Conservation (phyloP, 2,888 invertebrate genomes). For the Caenorhabditis japonica region DNA sequence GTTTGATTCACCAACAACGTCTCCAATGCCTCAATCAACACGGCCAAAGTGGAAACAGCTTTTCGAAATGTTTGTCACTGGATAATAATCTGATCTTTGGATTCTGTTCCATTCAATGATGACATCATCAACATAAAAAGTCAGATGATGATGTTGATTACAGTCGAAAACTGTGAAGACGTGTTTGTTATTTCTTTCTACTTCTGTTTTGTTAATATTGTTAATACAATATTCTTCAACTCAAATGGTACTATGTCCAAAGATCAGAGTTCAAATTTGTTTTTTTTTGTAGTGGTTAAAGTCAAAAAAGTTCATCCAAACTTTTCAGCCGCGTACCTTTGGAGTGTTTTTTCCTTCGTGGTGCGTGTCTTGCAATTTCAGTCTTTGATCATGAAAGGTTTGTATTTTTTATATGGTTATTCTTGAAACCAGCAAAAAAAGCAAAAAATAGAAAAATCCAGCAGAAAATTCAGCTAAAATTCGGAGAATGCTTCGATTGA, state of each 20-base stretch:
- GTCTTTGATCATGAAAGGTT: constrained; percentile 71
- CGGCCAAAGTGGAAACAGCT: constrained; percentile 66
- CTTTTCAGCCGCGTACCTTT: constrained; percentile 64
- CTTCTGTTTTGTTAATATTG: too few species aligned
- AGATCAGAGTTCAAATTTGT: constrained; percentile 5
- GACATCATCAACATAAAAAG: constrained; percentile 11
- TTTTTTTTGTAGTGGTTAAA: too few species aligned
- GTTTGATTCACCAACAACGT: constrained; percentile 65
- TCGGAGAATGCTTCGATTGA: too few species aligned
- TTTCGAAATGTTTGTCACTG: constrained; percentile 60
- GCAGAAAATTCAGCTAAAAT: too few species aligned
- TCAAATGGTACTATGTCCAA: constrained; percentile 7
- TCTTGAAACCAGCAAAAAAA: too few species aligned
- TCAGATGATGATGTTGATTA: constrained; percentile 6
- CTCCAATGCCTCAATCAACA: constrained; percentile 64
- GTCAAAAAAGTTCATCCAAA: neutral
- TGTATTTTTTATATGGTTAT: too few species aligned
- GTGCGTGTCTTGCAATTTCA: constrained; percentile 66
- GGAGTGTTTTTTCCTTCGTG: constrained; percentile 68
- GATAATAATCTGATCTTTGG: constrained; percentile 2
- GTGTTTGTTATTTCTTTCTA: constrained; percentile 8
- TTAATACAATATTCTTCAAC: too few species aligned
- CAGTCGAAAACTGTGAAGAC: neutral
- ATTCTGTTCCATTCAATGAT: constrained; percentile 8
- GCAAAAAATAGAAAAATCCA: too few species aligned